Evolutionary conservation across 2,113 vertebrate genomes (phyloP).

Genomic region (Cottus gobio): DNA sequence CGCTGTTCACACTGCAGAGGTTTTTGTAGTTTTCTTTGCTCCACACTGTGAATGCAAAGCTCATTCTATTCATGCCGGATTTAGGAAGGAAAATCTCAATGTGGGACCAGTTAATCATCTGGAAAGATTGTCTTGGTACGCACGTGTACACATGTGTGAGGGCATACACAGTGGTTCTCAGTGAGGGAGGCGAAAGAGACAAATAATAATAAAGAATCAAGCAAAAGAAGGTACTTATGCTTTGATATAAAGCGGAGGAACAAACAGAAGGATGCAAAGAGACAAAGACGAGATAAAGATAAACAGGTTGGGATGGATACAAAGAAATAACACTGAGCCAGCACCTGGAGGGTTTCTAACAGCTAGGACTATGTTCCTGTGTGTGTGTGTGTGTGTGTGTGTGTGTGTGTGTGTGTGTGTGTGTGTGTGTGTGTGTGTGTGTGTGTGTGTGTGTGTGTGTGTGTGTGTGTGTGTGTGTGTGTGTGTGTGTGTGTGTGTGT

Average conservation of each 20-base stretch:
- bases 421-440: constrained; percentile 2
- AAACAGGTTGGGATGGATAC: constrained; percentile 39
- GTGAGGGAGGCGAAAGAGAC: neutral
- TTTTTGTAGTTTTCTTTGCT: constrained; percentile 14
- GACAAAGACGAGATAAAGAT: constrained; percentile 22
- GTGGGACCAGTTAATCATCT: constrained; percentile 48
- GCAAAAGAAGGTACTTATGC: constrained; percentile 38
- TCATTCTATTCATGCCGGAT: constrained; percentile 39
- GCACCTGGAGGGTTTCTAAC: constrained; percentile 50
- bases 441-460: constrained; percentile 33
- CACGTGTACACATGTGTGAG: constrained; percentile 12
- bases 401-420: constrained; percentile 1
- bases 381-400: constrained; percentile 32
- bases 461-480: neutral
- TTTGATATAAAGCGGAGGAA: constrained; percentile 29
- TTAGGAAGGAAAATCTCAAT: constrained; percentile 42
- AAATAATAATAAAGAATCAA: neutral
- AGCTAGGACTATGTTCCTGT: constrained; percentile 61
- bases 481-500: neutral
- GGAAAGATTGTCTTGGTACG: constrained; percentile 24
- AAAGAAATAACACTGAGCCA: constrained; percentile 49
- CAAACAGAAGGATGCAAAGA: constrained; percentile 11
- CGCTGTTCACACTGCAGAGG: constrained; percentile 41
- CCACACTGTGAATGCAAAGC: constrained; percentile 48
- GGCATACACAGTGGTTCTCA: neutral